Evolutionary conservation across 2,888 invertebrate genomes (phyloP), one percentile per base, ranked within the genome.

Genomic region (Drosophila paranaensis): DNA sequence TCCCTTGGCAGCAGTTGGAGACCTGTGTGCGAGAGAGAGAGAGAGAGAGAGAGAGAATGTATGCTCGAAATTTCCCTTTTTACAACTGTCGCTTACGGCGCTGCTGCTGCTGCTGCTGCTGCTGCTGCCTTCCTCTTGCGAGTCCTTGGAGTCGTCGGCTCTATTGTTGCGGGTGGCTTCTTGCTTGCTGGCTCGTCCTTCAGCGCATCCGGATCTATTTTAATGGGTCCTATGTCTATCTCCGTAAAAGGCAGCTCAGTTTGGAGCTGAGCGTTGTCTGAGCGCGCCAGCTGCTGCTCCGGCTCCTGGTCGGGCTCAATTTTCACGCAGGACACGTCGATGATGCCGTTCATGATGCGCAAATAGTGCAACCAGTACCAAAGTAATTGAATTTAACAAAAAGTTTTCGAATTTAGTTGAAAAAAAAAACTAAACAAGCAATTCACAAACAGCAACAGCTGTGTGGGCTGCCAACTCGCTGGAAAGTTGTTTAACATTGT

Each of bases 161-260:
- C 8, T 33, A 33, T 33, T 33, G 30, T 33, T 6, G 30, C 30
- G 1, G 30, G 30, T 33, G 30, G 0, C 13, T 10, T 25, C 14
- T 11, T 33, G 11, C 0, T 0, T 14, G 37, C 37, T 53, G 20
- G 37, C 37, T 25, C 51, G 2, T 37, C 37, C 13, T 2, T 37
- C 14, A 35, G 2, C 6, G 6, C 46, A 20, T 27, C 48, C 10
- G 58, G 27, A 10, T 74, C 73, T 42, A 75, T 68, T 46, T 73
- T 73, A 6, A 75, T 10, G 11, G 73, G 57, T 16, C 70, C 73
- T 37, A 75, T 61, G 13, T 75, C 60, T 2, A 64, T 48, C 8
- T 63, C 63, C 1, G 30, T 20, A 2, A 42, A 53, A 13, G 16
- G 3, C 10, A 14, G 5, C 39, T 69, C 69, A 0, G 16, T 39